Conservation (phyloP, 2,797 vertebrate genomes). For the Bufotes viridis region DNA sequence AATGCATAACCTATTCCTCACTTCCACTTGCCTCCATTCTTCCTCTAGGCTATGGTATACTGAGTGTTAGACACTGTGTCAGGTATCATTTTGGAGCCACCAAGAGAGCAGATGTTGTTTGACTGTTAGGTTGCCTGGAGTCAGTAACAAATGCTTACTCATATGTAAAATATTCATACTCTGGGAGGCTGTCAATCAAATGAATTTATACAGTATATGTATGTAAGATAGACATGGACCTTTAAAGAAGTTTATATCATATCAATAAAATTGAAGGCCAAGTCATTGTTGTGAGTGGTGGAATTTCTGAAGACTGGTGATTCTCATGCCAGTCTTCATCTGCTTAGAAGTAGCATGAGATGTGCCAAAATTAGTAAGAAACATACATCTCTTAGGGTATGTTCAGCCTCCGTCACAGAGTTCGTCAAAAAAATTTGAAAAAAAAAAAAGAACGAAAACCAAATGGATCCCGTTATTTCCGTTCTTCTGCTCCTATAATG, state of each 20-base stretch:
- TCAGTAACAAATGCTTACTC: neutral
- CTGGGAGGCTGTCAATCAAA: neutral
- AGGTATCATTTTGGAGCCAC: slow-evolving; percentile 34
- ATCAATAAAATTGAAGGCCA: neutral
- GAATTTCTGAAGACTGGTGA: neutral
- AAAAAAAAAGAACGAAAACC: too few relatives aligned
- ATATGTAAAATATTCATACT: neutral
- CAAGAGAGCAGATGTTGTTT: slow-evolving; percentile 21
- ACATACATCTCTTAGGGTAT: too few relatives aligned
- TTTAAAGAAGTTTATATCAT: neutral
- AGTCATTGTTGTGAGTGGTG: neutral
- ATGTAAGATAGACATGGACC: neutral
- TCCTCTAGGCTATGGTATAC: slow-evolving; percentile 50
- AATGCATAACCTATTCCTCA: slow-evolving; percentile 27
- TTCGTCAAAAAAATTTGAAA: too few relatives aligned
- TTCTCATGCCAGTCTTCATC: too few relatives aligned
- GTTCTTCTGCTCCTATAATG: too few relatives aligned
- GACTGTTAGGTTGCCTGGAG: neutral
- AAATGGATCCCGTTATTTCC: too few relatives aligned
- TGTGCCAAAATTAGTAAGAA: too few relatives aligned
- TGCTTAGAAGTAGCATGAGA: too few relatives aligned
- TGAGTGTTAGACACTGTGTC: slow-evolving; percentile 36
- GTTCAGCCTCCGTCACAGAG: too few relatives aligned
- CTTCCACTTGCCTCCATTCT: slow-evolving; percentile 17
- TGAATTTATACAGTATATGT: neutral